Evolutionary conservation across 2,797 vertebrate species (phyloP).

Genomic region (Eulemur mongoz): DNA sequence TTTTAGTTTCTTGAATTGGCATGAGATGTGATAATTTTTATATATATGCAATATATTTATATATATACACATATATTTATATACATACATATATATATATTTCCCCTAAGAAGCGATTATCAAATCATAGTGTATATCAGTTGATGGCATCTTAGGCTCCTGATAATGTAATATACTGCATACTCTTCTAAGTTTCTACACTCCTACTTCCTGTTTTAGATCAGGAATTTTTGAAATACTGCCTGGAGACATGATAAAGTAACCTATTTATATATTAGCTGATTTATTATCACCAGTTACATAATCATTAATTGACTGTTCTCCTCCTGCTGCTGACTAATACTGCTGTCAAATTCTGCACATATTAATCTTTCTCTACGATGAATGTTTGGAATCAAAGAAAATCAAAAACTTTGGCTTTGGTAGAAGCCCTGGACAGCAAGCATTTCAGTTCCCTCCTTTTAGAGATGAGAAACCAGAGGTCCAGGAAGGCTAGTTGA

Average conservation of each 20-base stretch:
- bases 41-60: neutral
- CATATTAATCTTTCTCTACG: neutral
- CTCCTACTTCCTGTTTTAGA: neutral
- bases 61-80: too few species aligned
- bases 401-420: neutral
- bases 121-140: neutral
- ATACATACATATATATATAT: neutral
- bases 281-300: neutral
- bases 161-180: neutral
- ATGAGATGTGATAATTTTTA: neutral
- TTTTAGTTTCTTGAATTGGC: neutral
- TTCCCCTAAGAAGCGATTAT: neutral
- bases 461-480: neutral
- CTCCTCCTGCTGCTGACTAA: neutral
- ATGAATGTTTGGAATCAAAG: neutral
- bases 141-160: neutral
- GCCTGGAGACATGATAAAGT: neutral
- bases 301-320: neutral
- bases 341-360: neutral
- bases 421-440: neutral
- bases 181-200: neutral
- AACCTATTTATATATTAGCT: neutral
- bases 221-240: neutral
- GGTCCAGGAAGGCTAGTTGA: neutral
- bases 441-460: neutral